A percentile compares a stretch with the other conserved stretches of the same genome.
These are phyloP conservation scores for Heliconius ismenius DNA, from an alignment of 2,888 invertebrate genomes.

Conservation along the genomic window DNA sequence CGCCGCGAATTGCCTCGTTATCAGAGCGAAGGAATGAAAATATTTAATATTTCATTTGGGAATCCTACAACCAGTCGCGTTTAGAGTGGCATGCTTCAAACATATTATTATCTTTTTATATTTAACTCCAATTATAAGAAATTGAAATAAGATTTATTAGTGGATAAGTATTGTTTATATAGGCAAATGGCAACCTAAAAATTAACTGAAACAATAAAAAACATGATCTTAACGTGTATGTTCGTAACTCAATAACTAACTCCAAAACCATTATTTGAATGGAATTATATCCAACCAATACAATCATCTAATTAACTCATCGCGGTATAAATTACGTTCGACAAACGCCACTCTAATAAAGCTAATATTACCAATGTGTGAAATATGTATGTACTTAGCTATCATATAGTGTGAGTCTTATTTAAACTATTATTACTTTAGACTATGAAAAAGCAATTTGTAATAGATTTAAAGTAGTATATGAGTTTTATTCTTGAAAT, in stretches of 20 bases:
- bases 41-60: too few relatives aligned
- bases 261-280: conserved; percentile 9
- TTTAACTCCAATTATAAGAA: neutral
- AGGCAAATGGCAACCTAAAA: neutral
- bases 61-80: too few relatives aligned
- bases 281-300: conserved; percentile 23
- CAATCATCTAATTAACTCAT: conserved; percentile 39
- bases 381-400: conserved; percentile 18
- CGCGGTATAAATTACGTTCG: conserved; percentile 35
- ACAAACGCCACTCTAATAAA: conserved; percentile 40
- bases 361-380: conserved; percentile 34
- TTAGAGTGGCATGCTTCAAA: too few relatives aligned
- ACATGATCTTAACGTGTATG: neutral
- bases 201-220: neutral
- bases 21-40: too few relatives aligned
- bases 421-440: neutral
- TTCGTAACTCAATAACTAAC: neutral
- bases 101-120: neutral
- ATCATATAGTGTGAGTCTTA: neutral
- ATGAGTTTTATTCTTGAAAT: neutral
- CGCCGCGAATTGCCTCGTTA: too few relatives aligned
- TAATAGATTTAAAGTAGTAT: neutral
- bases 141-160: neutral
- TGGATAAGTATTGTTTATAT: neutral
- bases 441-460: neutral